phyloP scores from a whole-genome alignment of 2,888 invertebrate genomes.

The Eupithecia exiguata region DNA sequence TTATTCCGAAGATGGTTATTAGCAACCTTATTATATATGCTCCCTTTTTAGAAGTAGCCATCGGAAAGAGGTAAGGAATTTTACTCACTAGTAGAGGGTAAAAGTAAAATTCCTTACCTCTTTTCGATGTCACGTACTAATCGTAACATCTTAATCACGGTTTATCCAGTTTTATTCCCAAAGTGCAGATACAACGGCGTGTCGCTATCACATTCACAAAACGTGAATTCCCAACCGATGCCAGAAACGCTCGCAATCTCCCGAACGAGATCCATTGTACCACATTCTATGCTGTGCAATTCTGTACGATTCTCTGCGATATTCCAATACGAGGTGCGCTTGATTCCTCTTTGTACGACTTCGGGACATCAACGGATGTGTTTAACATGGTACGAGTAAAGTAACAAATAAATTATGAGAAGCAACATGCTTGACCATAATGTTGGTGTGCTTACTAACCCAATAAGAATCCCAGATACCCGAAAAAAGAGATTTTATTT shows the following conservation, averaged over 20 bases:
- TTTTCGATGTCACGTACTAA: background rate
- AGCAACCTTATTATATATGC: too few species aligned
- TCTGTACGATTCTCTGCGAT: background rate
- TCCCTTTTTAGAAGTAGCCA: too few species aligned
- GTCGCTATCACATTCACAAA: background rate
- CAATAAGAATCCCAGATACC: too few species aligned
- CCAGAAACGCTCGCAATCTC: background rate
- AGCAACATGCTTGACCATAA: too few species aligned
- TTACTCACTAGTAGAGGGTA: too few species aligned
- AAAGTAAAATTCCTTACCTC: too few species aligned
- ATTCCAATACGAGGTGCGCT: background rate
- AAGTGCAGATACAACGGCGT: background rate
- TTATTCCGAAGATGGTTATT: too few species aligned
- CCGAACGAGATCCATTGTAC: slow-evolving; percentile 6
- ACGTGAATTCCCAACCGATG: slow-evolving; percentile 2
- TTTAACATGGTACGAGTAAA: too few species aligned
- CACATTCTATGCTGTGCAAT: background rate
- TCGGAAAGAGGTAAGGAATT: too few species aligned
- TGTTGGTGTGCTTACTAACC: too few species aligned
- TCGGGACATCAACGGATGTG: background rate
- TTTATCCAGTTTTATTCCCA: background rate
- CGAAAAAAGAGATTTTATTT: too few species aligned
- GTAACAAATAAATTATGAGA: too few species aligned
- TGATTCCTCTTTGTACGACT: background rate
- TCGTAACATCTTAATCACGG: background rate